phyloP scores from a whole-genome alignment of 1,140 invertebrate species.

The Drosophila tropicalis region DNA sequence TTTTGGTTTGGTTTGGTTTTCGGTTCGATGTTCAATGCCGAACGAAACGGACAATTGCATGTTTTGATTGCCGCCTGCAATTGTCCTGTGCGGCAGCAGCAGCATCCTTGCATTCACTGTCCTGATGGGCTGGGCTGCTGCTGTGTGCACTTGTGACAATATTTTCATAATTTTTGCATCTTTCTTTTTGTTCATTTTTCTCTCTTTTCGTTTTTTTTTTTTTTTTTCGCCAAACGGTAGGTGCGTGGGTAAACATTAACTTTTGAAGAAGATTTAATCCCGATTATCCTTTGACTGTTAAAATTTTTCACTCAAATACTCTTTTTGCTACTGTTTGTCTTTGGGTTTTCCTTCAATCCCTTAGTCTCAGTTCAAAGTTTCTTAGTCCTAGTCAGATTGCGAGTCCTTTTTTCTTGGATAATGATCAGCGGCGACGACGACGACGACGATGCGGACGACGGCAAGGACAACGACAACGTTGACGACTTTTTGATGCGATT shows the following conservation, averaged over 20 bases:
- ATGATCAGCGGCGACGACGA: slow-evolving; percentile 68
- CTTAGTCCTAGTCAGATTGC: slow-evolving; percentile 26
- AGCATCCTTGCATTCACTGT: slow-evolving; percentile 10
- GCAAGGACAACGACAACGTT: slow-evolving; percentile 29
- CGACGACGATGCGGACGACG: background rate
- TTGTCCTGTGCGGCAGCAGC: slow-evolving; percentile 54
- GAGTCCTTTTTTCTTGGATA: slow-evolving; percentile 38
- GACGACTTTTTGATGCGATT: slow-evolving; percentile 78
- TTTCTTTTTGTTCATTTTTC: slow-evolving; percentile 53
- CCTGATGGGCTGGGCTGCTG: slow-evolving; percentile 1
- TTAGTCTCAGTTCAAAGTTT: slow-evolving; percentile 27
- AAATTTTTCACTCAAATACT: slow-evolving; percentile 77
- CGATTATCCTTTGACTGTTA: slow-evolving; percentile 79
- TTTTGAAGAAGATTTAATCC: slow-evolving; percentile 82
- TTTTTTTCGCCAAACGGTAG: slow-evolving; percentile 67
- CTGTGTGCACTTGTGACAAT: slow-evolving; percentile 79
- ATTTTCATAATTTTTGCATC: slow-evolving; percentile 82
- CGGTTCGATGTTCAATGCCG: slow-evolving; percentile 64
- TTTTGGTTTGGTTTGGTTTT: slow-evolving; percentile 38
- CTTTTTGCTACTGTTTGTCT: slow-evolving; percentile 60
- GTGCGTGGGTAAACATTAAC: slow-evolving; percentile 82
- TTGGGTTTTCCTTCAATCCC: slow-evolving; percentile 56
- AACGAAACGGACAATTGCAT: slow-evolving; percentile 75
- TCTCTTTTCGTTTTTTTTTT: background rate
- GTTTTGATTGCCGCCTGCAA: slow-evolving; percentile 81